These are phyloP conservation scores for Acrocephalus kingi DNA, from an alignment of 2,113 vertebrate genomes.

Conservation along the genomic window DNA sequence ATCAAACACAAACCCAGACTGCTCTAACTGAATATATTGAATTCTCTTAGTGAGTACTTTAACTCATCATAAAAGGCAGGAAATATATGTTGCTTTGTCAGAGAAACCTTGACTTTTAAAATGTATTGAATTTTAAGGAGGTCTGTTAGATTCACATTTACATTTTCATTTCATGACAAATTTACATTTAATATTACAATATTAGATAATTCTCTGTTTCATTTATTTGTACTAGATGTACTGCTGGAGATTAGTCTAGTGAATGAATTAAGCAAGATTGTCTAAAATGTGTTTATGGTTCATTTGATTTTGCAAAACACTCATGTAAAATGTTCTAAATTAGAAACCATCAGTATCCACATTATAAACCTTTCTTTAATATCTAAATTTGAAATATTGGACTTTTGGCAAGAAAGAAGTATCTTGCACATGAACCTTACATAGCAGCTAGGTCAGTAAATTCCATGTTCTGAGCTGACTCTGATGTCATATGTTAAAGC, in stretches of 20 bases:
- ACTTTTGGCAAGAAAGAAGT: background rate
- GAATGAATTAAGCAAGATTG: background rate
- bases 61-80: background rate
- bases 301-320: background rate
- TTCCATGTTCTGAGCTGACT: background rate
- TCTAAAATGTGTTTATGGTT: background rate
- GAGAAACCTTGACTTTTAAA: background rate
- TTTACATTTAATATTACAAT: background rate
- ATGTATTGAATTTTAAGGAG: background rate
- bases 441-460: background rate
- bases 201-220: background rate
- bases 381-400: background rate
- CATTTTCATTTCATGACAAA: background rate
- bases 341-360: background rate
- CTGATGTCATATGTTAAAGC: background rate
- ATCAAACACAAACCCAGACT: background rate
- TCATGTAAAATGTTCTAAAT: background rate
- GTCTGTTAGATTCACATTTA: background rate
- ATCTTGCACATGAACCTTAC: background rate
- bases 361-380: background rate
- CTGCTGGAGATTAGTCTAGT: background rate
- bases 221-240: background rate
- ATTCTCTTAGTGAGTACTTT: background rate
- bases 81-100: background rate
- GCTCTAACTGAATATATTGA: background rate